Percentiles rank a stretch among this genome's conserved stretches.
phyloP scores from a whole-genome alignment of 1,140 invertebrate species.

The Drosophila neocordata region DNA sequence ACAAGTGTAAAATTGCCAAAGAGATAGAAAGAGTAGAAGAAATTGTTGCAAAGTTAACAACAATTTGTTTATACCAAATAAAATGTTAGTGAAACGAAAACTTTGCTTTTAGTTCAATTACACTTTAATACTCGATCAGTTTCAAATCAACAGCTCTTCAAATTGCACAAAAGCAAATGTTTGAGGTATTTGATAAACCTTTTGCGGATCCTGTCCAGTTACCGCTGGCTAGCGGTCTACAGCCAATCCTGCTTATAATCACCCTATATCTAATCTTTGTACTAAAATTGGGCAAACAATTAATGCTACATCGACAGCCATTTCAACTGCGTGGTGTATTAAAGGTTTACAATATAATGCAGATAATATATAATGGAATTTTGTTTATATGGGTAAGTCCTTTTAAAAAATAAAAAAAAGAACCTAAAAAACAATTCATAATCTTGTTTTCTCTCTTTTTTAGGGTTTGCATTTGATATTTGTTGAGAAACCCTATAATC shows the following conservation, averaged over 20 bases:
- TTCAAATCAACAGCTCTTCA: neutral
- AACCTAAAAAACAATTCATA: neutral
- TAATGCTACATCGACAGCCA: conserved; percentile 92
- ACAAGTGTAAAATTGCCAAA: neutral
- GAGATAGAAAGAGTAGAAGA: too few relatives aligned
- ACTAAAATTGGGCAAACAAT: conserved; percentile 86
- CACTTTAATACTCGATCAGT: neutral
- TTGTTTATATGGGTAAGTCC: conserved; percentile 32
- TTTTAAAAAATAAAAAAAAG: too few relatives aligned
- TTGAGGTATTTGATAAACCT: conserved; percentile 17
- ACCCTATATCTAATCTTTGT: conserved; percentile 88
- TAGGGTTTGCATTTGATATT: conserved; percentile 29
- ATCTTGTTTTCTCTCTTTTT: neutral
- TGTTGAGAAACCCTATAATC: conserved; percentile 12
- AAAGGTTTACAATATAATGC: conserved; percentile 90
- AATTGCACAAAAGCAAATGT: conserved; percentile 31
- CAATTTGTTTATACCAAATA: neutral
- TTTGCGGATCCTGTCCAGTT: conserved; percentile 34
- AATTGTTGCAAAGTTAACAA: neutral
- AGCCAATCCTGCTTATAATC: conserved; percentile 88
- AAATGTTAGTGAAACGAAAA: neutral
- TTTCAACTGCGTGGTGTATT: conserved; percentile 90
- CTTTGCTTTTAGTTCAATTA: neutral
- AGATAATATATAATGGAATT: conserved; percentile 82
- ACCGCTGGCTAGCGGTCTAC: conserved; percentile 88